These are phyloP conservation scores for Microplitis manilae DNA, from an alignment of 2,888 invertebrate species.

Conservation along the genomic window DNA sequence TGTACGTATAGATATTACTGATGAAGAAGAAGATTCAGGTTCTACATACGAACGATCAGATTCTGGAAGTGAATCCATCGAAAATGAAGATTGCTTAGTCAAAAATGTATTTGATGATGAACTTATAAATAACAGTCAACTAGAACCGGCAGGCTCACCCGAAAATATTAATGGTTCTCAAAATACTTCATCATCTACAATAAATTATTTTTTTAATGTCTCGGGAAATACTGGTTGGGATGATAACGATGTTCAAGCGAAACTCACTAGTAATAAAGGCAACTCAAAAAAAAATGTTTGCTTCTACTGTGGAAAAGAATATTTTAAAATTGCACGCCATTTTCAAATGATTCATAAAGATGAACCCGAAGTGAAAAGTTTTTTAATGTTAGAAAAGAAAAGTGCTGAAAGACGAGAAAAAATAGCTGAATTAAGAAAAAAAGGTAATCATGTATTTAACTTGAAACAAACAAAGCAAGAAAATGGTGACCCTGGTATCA, in stretches of 20 bases:
- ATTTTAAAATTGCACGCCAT: constrained; percentile 21
- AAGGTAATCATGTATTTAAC: not conserved
- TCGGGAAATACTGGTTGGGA: constrained; percentile 1
- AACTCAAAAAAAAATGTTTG: constrained; percentile 11
- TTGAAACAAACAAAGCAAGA: constrained; percentile 28
- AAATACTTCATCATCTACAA: too few relatives aligned
- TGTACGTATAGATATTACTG: too few relatives aligned
- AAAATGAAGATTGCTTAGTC: too few relatives aligned
- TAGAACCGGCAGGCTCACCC: too few relatives aligned
- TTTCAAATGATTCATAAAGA: constrained; percentile 14
- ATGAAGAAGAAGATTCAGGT: too few relatives aligned
- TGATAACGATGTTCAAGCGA: not conserved
- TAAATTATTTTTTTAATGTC: not conserved
- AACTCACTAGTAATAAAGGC: not conserved
- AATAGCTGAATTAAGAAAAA: constrained; percentile 1
- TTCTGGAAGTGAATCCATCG: too few relatives aligned
- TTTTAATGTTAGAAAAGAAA: not conserved
- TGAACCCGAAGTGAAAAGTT: constrained; percentile 18
- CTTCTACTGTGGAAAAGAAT: not conserved
- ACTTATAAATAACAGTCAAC: too few relatives aligned
- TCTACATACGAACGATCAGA: too few relatives aligned
- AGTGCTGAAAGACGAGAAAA: not conserved
- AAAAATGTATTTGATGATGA: too few relatives aligned
- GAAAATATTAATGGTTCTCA: too few relatives aligned
- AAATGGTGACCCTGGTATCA: constrained; percentile 34